These are phyloP conservation scores for Drosophila percnosoma DNA, from an alignment of 2,888 invertebrate species.

Conservation along the genomic window DNA sequence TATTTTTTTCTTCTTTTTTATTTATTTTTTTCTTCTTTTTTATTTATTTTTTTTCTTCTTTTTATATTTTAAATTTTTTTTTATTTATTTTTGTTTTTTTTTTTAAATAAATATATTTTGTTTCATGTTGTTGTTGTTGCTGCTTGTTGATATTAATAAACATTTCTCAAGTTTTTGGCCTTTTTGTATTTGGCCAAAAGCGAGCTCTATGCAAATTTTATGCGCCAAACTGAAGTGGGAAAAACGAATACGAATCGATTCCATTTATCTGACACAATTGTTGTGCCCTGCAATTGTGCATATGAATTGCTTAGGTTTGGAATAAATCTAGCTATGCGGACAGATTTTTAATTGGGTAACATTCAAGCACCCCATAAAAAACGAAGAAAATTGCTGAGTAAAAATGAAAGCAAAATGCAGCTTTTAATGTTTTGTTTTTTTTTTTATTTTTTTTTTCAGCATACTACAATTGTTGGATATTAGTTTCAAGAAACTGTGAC, in stretches of 20 bases:
- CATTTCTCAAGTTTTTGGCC: conserved; percentile 63
- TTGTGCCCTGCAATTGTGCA: conserved; percentile 27
- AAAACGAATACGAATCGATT: conserved; percentile 29
- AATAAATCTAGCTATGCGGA: neutral
- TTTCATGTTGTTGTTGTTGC: conserved; percentile 15
- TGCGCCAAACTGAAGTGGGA: conserved; percentile 64
- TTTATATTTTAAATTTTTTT: neutral
- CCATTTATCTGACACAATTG: conserved; percentile 4
- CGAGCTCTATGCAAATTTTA: conserved; percentile 69
- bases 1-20: neutral
- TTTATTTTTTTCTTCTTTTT: neutral
- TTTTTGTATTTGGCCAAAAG: conserved; percentile 45
- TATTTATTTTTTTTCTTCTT: neutral
- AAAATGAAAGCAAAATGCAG: neutral
- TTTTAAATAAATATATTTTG: conserved; percentile 6
- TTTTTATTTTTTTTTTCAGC: neutral
- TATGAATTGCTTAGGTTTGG: neutral
- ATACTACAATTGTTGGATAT: neutral
- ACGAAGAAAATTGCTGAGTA: neutral
- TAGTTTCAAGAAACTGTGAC: neutral
- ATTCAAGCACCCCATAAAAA: neutral
- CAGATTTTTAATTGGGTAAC: conserved; percentile 1
- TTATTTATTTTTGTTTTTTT: neutral
- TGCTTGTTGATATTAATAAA: conserved; percentile 67
- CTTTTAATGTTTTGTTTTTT: neutral